Conservation (phyloP, 2,888 invertebrate species). For the Liodrosophila aerea region DNA sequence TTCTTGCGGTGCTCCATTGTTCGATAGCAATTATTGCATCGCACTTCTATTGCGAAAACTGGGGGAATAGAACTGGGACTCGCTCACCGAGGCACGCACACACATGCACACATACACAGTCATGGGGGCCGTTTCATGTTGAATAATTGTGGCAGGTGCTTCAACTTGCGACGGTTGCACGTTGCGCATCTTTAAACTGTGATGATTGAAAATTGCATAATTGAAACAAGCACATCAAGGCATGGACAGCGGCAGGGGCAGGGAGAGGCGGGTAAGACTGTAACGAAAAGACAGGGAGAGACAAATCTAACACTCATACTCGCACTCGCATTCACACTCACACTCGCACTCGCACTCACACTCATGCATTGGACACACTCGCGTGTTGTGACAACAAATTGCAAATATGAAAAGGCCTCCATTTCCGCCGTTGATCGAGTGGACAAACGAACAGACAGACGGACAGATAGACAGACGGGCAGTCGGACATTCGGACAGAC, state of each 20-base stretch:
- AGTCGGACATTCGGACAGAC: slow-evolving; percentile 7
- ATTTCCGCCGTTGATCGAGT: slow-evolving; percentile 60
- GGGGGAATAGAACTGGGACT: slow-evolving; percentile 35
- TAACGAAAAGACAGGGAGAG: slow-evolving; percentile 1
- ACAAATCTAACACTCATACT: slow-evolving; percentile 2
- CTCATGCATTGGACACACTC: slow-evolving; percentile 36
- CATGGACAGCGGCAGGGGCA: slow-evolving; percentile 20
- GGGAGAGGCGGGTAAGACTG: not conserved
- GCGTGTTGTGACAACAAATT: slow-evolving; percentile 75
- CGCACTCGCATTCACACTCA: slow-evolving; percentile 27
- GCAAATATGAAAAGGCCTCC: slow-evolving; percentile 69
- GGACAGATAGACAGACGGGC: slow-evolving; percentile 5
- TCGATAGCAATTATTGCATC: slow-evolving; percentile 72
- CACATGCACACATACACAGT: slow-evolving; percentile 20
- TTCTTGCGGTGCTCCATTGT: slow-evolving; percentile 55
- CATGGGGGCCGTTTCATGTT: slow-evolving; percentile 13
- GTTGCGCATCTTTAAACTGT: slow-evolving; percentile 72
- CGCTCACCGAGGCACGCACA: slow-evolving; percentile 24
- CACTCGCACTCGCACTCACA: slow-evolving; percentile 33
- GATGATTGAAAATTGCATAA: slow-evolving; percentile 78
- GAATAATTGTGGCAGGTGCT: slow-evolving; percentile 63
- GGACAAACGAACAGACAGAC: slow-evolving; percentile 29
- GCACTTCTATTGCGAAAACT: slow-evolving; percentile 67
- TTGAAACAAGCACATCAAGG: slow-evolving; percentile 51
- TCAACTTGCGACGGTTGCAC: slow-evolving; percentile 64